Evolutionary conservation across 2,888 invertebrate genomes (phyloP).

Genomic region (Nematopogon swammerdamellus): DNA sequence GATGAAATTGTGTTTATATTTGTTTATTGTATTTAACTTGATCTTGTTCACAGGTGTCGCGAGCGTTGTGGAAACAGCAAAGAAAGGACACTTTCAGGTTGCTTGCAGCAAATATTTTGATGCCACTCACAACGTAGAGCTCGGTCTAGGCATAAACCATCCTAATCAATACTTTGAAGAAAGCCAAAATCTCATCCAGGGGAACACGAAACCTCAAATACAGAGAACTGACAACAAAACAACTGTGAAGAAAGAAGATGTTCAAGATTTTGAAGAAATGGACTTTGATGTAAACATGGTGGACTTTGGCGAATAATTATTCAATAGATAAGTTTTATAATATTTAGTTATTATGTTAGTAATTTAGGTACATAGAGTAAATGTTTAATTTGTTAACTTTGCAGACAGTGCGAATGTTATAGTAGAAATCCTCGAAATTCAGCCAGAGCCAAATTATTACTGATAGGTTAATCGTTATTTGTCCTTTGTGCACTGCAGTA

Average conservation of each 20-base stretch:
- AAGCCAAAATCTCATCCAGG: constrained; percentile 57
- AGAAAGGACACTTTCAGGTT: constrained; percentile 79
- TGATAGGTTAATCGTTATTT: too few species aligned
- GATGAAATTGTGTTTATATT: too few species aligned
- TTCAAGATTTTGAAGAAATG: constrained; percentile 28
- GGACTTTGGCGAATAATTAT: not conserved
- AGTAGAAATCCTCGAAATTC: too few species aligned
- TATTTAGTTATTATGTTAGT: too few species aligned
- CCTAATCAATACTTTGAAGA: constrained; percentile 92
- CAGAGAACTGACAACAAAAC: constrained; percentile 17
- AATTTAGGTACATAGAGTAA: too few species aligned
- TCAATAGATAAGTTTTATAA: too few species aligned
- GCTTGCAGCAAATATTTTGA: constrained; percentile 90
- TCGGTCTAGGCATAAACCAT: constrained; percentile 73
- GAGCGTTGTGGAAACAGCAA: constrained; percentile 69
- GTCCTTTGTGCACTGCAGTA: too few species aligned
- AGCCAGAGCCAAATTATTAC: too few species aligned
- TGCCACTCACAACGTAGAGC: constrained; percentile 61
- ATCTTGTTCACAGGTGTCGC: constrained; percentile 56
- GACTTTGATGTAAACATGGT: constrained; percentile 30
- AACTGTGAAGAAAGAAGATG: constrained; percentile 23
- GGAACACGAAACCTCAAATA: constrained; percentile 29
- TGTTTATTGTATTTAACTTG: too few species aligned
- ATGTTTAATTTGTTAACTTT: too few species aligned
- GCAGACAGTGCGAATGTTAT: too few species aligned